Conservation (phyloP, 2,888 invertebrate genomes). For the Hypena proboscidalis region DNA sequence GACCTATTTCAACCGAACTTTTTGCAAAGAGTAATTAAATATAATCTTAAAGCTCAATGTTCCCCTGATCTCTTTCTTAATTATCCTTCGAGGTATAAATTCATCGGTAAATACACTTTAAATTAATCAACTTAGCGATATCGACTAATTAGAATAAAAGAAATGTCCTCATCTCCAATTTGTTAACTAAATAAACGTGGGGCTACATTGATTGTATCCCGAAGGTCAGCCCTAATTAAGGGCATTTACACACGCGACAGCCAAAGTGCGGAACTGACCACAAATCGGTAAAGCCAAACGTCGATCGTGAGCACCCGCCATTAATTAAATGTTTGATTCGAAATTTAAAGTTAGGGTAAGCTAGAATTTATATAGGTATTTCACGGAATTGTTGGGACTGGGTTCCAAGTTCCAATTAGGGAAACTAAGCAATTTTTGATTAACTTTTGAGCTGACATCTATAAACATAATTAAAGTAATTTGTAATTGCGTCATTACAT, state of each 20-base stretch:
- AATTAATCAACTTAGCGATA: no score
- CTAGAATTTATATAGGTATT: slow-evolving; percentile 6
- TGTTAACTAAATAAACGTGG: slow-evolving; percentile 34
- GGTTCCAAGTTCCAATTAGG: background rate
- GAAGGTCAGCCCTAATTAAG: slow-evolving; percentile 41
- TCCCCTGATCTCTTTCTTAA: no score
- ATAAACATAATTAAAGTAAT: no score
- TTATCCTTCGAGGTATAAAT: no score
- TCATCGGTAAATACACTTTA: no score
- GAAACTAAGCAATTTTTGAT: background rate
- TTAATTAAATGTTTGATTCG: slow-evolving; percentile 34
- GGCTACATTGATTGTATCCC: slow-evolving; percentile 26
- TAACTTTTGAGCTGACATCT: no score
- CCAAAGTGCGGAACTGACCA: slow-evolving; percentile 18
- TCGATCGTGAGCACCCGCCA: slow-evolving; percentile 22
- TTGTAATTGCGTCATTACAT: no score
- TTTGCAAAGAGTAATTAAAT: no score
- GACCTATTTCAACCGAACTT: no score
- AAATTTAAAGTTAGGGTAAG: slow-evolving; percentile 11
- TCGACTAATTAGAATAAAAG: no score
- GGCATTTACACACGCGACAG: slow-evolving; percentile 33
- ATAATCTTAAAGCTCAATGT: no score
- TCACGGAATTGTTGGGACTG: background rate
- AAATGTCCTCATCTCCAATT: slow-evolving; percentile 16
- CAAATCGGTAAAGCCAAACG: slow-evolving; percentile 32